Evolutionary conservation across 2,113 vertebrate genomes (phyloP).

Genomic region (Leptocoma aspasia): DNA sequence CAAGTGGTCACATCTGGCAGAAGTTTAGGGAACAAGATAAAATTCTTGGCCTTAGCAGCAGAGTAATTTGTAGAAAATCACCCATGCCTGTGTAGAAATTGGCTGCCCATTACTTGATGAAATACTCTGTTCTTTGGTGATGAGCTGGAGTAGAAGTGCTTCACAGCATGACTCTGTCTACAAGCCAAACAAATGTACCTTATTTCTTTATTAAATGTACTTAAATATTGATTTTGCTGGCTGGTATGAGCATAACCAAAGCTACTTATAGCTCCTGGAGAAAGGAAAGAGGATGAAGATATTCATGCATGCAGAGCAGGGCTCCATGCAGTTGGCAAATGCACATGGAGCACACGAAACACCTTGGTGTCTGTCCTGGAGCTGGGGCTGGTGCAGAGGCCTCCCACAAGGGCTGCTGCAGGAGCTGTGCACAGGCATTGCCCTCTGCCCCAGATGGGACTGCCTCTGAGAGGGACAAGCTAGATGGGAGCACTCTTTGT

Average conservation of each 20-base stretch:
- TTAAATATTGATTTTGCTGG: neutral
- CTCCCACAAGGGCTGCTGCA: neutral
- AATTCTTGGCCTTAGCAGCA: neutral
- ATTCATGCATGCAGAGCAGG: neutral
- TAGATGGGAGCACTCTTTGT: neutral
- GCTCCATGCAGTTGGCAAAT: neutral
- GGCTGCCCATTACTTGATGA: neutral
- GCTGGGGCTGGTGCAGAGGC: neutral
- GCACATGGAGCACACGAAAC: rapidly evolving
- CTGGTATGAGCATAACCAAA: neutral
- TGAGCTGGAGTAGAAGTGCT: neutral
- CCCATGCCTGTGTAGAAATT: neutral
- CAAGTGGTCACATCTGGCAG: neutral
- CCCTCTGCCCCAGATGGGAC: neutral
- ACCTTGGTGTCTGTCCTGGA: neutral
- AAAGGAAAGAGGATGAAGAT: neutral
- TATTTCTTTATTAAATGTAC: neutral
- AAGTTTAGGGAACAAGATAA: neutral
- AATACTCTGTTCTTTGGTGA: neutral
- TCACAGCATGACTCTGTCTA: neutral
- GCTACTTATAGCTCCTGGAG: neutral
- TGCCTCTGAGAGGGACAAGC: neutral
- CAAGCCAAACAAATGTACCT: neutral
- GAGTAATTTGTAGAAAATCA: neutral
- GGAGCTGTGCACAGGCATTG: neutral